Evolutionary conservation across 2,113 vertebrate species (phyloP).

Genomic region (Hippolais icterina): DNA sequence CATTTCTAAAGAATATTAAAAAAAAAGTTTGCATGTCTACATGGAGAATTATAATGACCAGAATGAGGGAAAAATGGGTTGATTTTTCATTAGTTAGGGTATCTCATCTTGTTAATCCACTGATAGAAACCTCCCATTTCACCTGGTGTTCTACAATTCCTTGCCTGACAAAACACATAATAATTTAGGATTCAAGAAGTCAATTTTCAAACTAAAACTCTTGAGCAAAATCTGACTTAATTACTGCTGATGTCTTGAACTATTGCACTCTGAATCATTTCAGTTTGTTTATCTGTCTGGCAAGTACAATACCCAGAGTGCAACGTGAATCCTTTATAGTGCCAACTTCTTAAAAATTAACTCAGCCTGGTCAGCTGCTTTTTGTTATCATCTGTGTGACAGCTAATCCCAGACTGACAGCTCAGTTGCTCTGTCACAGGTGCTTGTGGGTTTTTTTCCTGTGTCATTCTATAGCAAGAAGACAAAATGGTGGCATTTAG

Average conservation of each 20-base stretch:
- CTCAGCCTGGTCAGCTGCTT: slow-evolving; percentile 12
- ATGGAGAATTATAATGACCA: neutral
- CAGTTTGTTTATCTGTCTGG: neutral
- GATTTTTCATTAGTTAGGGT: neutral
- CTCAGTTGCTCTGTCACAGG: neutral
- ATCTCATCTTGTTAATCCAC: accelerated
- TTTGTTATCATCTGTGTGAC: neutral
- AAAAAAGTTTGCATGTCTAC: neutral
- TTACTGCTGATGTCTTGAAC: neutral
- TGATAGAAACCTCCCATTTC: neutral
- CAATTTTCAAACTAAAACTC: neutral
- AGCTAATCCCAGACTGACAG: neutral
- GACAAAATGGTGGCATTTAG: neutral
- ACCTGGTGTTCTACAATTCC: neutral
- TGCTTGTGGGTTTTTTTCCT: neutral
- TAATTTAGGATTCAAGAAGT: neutral
- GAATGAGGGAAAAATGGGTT: neutral
- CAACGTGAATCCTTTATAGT: neutral
- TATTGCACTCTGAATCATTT: neutral
- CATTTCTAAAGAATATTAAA: neutral
- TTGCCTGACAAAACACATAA: neutral
- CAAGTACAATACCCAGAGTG: neutral
- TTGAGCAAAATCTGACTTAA: neutral
- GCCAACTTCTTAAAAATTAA: neutral
- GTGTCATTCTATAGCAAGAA: neutral